phyloP scores from a whole-genome alignment of 1,140 invertebrate genomes.

The Microplitis mediator region DNA sequence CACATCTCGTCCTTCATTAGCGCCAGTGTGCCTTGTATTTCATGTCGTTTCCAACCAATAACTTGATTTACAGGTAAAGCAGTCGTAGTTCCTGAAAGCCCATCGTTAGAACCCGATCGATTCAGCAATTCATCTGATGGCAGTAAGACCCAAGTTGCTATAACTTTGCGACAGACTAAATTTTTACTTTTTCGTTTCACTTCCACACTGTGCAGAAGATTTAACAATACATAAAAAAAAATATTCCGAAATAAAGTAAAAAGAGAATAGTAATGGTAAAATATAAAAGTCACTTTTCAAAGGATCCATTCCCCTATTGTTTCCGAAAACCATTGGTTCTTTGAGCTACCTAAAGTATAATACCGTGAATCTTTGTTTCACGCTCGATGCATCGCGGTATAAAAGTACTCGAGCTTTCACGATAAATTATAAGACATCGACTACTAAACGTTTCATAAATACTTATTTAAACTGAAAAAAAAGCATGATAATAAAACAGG shows the following conservation, averaged over 20 bases:
- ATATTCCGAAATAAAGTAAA: neutral
- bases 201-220: too few species aligned
- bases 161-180: too few species aligned
- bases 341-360: neutral
- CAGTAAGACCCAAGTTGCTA: neutral
- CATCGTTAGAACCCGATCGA: conserved; percentile 33
- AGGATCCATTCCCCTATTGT: neutral
- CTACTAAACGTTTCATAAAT: neutral
- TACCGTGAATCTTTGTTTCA: neutral
- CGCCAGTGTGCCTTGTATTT: conserved; percentile 38
- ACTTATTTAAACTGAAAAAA: neutral
- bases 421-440: neutral
- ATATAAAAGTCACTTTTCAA: neutral
- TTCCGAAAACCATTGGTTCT: neutral
- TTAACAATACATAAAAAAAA: too few species aligned
- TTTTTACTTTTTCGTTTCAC: too few species aligned
- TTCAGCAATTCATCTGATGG: neutral
- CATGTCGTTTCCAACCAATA: conserved; percentile 1
- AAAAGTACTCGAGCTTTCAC: neutral
- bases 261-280: neutral
- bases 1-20: conserved; percentile 45
- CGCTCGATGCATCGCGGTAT: neutral
- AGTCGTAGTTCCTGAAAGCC: conserved; percentile 34
- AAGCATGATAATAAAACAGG: neutral
- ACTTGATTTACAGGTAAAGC: conserved; percentile 7